These are phyloP conservation scores for Campoplex capitator DNA, from an alignment of 2,888 invertebrate genomes.

Conservation along the genomic window DNA sequence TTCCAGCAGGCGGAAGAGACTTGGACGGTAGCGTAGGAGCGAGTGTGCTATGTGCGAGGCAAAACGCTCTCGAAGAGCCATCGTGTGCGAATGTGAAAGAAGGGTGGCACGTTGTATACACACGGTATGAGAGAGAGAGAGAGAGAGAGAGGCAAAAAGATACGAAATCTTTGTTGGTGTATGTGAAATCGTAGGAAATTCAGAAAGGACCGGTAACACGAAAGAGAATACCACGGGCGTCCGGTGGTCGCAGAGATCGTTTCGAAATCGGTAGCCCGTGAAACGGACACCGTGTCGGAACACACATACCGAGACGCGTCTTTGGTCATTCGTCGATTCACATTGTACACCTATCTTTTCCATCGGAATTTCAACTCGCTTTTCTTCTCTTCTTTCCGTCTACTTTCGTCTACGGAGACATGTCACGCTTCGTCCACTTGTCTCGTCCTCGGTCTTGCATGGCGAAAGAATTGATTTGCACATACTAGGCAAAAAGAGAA, in stretches of 20 bases:
- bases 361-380: conserved; percentile 49
- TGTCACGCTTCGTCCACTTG: conserved; percentile 53
- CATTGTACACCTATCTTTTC: conserved; percentile 34
- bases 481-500: conserved; percentile 4
- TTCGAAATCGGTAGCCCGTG: conserved; percentile 63
- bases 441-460: conserved; percentile 5
- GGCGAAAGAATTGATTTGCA: conserved; percentile 61
- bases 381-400: conserved; percentile 39
- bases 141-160: background rate
- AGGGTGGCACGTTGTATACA: conserved; percentile 16
- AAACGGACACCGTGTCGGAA: conserved; percentile 64
- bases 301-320: conserved; percentile 8
- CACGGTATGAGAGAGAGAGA: background rate
- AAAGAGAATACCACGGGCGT: conserved; percentile 52
- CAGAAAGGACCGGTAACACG: conserved; percentile 25
- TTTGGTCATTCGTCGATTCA: conserved; percentile 34
- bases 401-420: conserved; percentile 24
- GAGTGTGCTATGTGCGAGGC: conserved; percentile 38
- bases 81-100: conserved; percentile 41
- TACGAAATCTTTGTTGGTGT: conserved; percentile 10
- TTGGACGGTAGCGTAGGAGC: conserved; percentile 34
- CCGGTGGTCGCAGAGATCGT: conserved; percentile 59
- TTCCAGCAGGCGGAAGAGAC: conserved; percentile 39
- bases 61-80: conserved; percentile 21
- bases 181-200: conserved; percentile 45